A percentile compares a stretch with the other conserved stretches of the same genome.
These are phyloP conservation scores for Acanthis flammea DNA, from an alignment of 2,797 vertebrate species.

Conservation along the genomic window DNA sequence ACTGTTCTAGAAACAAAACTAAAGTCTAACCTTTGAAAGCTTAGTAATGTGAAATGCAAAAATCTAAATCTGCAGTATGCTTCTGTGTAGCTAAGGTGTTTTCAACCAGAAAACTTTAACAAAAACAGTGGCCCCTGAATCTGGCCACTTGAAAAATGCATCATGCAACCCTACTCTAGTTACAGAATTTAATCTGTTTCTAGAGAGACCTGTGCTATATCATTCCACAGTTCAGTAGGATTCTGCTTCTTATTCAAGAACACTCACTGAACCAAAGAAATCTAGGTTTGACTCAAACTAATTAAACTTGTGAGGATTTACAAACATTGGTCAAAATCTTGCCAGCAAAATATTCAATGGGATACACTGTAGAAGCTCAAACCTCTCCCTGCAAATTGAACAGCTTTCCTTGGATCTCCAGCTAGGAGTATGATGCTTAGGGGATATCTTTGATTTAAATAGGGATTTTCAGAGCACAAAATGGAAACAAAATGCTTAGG, in stretches of 20 bases:
- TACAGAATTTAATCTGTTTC: conserved; percentile 26
- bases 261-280: background rate
- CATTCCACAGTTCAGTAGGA: conserved; percentile 8
- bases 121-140: background rate
- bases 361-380: background rate
- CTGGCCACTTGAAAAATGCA: background rate
- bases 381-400: background rate
- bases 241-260: conserved; percentile 25
- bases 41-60: background rate
- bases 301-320: conserved; percentile 50
- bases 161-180: background rate
- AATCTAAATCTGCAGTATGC: background rate
- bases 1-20: background rate
- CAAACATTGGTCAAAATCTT: conserved; percentile 22
- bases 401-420: conserved; percentile 6
- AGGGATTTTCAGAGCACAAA: conserved; percentile 28
- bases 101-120: background rate
- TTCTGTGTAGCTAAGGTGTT: background rate
- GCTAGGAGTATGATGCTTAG: background rate
- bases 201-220: background rate
- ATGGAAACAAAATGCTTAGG: conserved; percentile 41
- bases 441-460: conserved; percentile 24
- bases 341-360: background rate
- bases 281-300: conserved; percentile 15
- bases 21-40: background rate